Evolutionary conservation across 1,140 invertebrate species (phyloP).

Genomic region (Sitodiplosis mosellana): DNA sequence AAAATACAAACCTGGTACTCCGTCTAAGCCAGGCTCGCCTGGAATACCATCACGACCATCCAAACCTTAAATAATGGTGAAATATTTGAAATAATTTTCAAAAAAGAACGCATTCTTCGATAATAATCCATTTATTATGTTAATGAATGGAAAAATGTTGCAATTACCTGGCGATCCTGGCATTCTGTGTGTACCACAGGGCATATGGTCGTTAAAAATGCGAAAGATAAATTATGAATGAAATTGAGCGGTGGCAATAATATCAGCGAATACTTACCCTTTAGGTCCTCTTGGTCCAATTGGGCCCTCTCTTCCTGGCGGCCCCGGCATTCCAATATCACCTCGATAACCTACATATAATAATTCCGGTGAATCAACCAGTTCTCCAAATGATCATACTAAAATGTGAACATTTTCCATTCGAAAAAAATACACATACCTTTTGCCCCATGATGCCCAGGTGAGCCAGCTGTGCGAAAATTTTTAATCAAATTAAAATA

Average conservation of each 20-base stretch:
- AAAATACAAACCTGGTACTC: conserved; percentile 40
- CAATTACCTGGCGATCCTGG: conserved; percentile 45
- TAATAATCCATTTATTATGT: no score
- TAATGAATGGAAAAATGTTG: conserved; percentile 30
- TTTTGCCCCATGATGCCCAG: conserved; percentile 40
- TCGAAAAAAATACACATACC: no score
- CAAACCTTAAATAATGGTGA: conserved; percentile 24
- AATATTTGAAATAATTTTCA: no score
- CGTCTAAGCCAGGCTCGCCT: conserved; percentile 64
- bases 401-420: no score
- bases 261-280: conserved; percentile 39
- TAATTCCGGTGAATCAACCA: no score
- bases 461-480: conserved; percentile 26
- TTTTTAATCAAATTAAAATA: no score
- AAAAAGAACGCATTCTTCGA: no score
- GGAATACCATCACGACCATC: conserved; percentile 68
- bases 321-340: conserved; percentile 20
- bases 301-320: conserved; percentile 19
- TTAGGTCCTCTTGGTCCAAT: conserved; percentile 19
- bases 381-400: no score
- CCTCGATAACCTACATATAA: conserved; percentile 31
- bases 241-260: no score
- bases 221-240: no score
- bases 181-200: no score
- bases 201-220: no score